Base-by-base conservation (phyloP, 2,888 invertebrate species). In the Tipula unca region DNA sequence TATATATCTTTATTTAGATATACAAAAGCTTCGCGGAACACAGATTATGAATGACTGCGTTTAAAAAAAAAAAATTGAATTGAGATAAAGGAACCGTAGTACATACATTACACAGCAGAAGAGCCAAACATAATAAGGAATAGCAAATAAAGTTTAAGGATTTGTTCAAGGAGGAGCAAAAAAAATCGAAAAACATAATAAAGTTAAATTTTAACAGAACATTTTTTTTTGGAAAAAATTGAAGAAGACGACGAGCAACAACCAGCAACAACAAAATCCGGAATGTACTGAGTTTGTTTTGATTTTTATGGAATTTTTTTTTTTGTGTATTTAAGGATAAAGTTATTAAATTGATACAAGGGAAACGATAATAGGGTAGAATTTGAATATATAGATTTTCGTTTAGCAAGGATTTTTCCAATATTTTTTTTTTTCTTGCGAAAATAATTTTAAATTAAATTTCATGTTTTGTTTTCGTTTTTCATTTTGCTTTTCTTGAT, bases 341-440 rank as follows among this genome's bases (percentile, higher is more conserved):
- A 69, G 69, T 69, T 69, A 69, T 69, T 69, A 69, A 69, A 69
- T 69, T 69, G 69, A 69, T 69, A 69, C 69, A 69, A 69, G 69
- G 69, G 69, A 69, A 69, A 69, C 69, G 69, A 69, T 69, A 69
- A 69, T 69, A 69, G 69, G 69, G 69, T 69, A 69, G 25, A 69
- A 69, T 69, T 69, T 69, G 69, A 69, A 69, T 69, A 48, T 48
- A 69, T 69, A 69, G 69, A 69, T 69, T 69, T 69, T 69, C 69
- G 69, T 69, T 69, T 69, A 69, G 69, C 69, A 69, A 69, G 25
- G 25, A 69, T 25, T 54, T 48, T 32, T 2, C 32, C 32, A 1
- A 32, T 32, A 6, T 32, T 32, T 32, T 32, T 32, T 32, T 32
- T 32, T 32, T 32, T 32, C 6, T 1, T 32, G 32, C 69, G 17